Conservation (phyloP, 2,113 vertebrate genomes). For the Hippocampus guttulatus region DNA sequence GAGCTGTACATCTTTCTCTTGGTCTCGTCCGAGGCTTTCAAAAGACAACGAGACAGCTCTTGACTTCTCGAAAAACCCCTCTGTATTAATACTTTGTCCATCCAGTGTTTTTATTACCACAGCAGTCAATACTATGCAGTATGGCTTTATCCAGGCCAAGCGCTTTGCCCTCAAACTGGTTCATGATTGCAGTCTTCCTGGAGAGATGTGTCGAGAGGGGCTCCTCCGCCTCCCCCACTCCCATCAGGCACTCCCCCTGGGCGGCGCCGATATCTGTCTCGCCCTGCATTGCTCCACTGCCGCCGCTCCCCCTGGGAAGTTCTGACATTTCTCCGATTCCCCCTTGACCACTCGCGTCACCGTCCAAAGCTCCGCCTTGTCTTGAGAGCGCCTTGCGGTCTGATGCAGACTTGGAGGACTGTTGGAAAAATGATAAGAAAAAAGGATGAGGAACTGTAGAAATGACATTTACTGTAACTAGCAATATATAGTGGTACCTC, state of each 20-base stretch:
- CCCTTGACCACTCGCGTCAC: constrained; percentile 80
- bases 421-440: constrained; percentile 23
- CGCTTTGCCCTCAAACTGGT: constrained; percentile 95
- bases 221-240: constrained; percentile 85
- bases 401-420: constrained; percentile 90
- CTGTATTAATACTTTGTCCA: neutral
- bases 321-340: constrained; percentile 68
- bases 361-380: constrained; percentile 78
- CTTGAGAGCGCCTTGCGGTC: constrained; percentile 85
- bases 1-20: constrained; percentile 99
- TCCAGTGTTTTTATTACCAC: constrained; percentile 65
- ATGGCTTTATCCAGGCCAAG: constrained; percentile 95
- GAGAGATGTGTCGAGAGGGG: constrained; percentile 81
- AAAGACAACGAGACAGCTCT: neutral
- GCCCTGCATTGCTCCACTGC: constrained; percentile 75
- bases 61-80: neutral
- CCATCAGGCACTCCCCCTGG: constrained; percentile 81
- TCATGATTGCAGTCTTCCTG: constrained; percentile 84
- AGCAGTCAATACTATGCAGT: constrained; percentile 96
- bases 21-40: constrained; percentile 91
- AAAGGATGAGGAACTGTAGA: neutral
- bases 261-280: constrained; percentile 82
- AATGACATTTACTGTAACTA: neutral
- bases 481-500: neutral
- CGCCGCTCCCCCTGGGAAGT: constrained; percentile 66